phyloP scores from a whole-genome alignment of 2,888 invertebrate genomes.

The Papilio elwesi region DNA sequence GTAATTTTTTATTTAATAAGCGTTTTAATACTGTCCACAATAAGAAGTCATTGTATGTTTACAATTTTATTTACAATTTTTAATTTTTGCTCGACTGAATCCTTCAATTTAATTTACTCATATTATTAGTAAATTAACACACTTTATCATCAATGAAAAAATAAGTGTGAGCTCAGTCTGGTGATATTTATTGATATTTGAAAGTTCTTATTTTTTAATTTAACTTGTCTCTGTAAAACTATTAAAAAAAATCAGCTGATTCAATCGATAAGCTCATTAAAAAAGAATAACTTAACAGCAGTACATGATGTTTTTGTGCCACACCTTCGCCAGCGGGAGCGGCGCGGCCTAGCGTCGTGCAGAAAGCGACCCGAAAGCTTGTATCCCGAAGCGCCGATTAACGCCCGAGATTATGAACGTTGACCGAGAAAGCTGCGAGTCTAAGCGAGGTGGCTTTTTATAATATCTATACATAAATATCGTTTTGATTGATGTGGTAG shows the following conservation, averaged over 20 bases:
- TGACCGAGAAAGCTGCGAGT: slow-evolving; percentile 68
- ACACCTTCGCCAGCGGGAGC: slow-evolving; percentile 41
- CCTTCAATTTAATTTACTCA: too few relatives aligned
- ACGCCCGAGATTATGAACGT: slow-evolving; percentile 56
- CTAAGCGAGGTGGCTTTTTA: slow-evolving; percentile 63
- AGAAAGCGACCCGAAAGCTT: slow-evolving; percentile 44
- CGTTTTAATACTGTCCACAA: not conserved
- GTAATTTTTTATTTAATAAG: slow-evolving; percentile 1
- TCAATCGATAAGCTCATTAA: slow-evolving; percentile 22
- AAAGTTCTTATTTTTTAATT: not conserved
- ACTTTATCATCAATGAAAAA: too few relatives aligned
- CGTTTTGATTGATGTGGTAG: slow-evolving; percentile 65
- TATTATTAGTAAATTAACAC: too few relatives aligned
- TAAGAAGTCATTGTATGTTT: too few relatives aligned
- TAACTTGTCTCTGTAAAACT: not conserved
- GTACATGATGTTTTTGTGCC: slow-evolving; percentile 31
- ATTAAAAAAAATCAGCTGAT: slow-evolving; percentile 1
- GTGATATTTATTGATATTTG: not conserved
- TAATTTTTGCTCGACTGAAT: too few relatives aligned
- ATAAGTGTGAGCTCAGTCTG: not conserved
- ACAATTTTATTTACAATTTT: too few relatives aligned
- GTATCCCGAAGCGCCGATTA: slow-evolving; percentile 49
- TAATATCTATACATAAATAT: slow-evolving; percentile 48
- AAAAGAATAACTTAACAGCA: slow-evolving; percentile 28
- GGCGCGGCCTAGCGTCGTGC: slow-evolving; percentile 32